phyloP scores from a whole-genome alignment of 2,113 vertebrate genomes.

The Cyphomyrus discorhynchus region DNA sequence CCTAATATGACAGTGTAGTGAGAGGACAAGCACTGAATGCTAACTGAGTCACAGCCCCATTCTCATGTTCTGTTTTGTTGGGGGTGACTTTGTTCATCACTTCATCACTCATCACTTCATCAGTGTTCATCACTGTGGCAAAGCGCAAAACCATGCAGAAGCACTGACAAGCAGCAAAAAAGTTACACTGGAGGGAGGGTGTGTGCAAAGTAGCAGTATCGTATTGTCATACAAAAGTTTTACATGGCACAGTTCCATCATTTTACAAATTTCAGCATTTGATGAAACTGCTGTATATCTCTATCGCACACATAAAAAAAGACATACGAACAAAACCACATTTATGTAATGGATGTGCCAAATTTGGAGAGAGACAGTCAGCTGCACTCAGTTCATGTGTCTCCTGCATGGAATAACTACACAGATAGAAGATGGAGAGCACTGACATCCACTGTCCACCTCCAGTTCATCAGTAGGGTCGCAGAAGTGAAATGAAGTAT shows the following conservation, averaged over 20 bases:
- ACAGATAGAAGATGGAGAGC: too few species aligned
- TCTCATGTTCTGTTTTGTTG: not conserved
- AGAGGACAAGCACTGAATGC: not conserved
- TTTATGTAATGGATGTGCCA: not conserved
- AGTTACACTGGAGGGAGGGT: not conserved
- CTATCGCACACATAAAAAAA: not conserved
- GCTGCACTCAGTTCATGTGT: too few species aligned
- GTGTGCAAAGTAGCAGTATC: not conserved
- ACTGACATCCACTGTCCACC: too few species aligned
- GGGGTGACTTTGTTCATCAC: not conserved
- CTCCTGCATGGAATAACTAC: too few species aligned
- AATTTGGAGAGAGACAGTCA: not conserved
- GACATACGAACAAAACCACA: not conserved
- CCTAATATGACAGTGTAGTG: not conserved
- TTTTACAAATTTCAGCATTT: not conserved
- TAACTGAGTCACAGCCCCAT: not conserved
- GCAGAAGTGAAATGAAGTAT: too few species aligned
- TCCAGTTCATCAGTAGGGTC: too few species aligned
- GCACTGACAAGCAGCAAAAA: not conserved
- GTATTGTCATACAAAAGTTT: not conserved
- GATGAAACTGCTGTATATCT: not conserved
- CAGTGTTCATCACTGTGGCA: not conserved
- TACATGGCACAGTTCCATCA: not conserved
- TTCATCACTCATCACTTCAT: not conserved
- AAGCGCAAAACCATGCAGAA: not conserved